Percentiles rank a stretch among this genome's conserved stretches.
These are phyloP conservation scores for Macropodus opercularis DNA, from an alignment of 2,797 vertebrate genomes.

Conservation along the genomic window DNA sequence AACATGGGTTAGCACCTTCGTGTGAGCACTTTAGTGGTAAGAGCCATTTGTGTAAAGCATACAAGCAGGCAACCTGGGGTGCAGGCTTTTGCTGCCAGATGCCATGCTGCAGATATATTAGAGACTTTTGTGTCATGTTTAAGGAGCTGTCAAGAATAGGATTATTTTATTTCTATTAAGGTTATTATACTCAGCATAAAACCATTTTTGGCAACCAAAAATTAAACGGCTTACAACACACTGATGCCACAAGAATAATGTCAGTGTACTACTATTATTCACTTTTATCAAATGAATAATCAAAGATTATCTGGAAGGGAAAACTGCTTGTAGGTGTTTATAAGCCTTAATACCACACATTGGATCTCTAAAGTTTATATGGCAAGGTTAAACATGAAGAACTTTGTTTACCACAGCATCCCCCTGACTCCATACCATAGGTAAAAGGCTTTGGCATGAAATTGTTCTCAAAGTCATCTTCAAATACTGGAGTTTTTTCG, in stretches of 20 bases:
- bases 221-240: slow-evolving; percentile 66
- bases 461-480: slow-evolving; percentile 27
- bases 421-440: slow-evolving; percentile 17
- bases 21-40: slow-evolving; percentile 51
- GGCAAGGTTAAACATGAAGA: slow-evolving; percentile 38
- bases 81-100: slow-evolving; percentile 54
- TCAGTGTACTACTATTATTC: slow-evolving; percentile 34
- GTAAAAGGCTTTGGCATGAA: slow-evolving; percentile 31
- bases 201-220: slow-evolving; percentile 72
- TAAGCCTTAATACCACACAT: slow-evolving; percentile 26
- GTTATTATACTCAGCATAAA: slow-evolving; percentile 66
- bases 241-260: slow-evolving; percentile 50
- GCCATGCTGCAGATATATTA: slow-evolving; percentile 59
- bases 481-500: slow-evolving; percentile 14
- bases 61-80: slow-evolving; percentile 56
- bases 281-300: slow-evolving; percentile 63
- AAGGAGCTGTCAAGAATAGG: slow-evolving; percentile 70
- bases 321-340: slow-evolving; percentile 57
- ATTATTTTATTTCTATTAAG: slow-evolving; percentile 63
- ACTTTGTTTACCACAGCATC: slow-evolving; percentile 53
- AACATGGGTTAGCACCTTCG: slow-evolving; percentile 42
- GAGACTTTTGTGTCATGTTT: slow-evolving; percentile 63
- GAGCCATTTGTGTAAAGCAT: slow-evolving; percentile 55
- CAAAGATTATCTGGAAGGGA: slow-evolving; percentile 43
- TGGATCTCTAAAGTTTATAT: slow-evolving; percentile 42